Evolutionary conservation across 1,140 invertebrate genomes (phyloP), one percentile per base, ranked within the genome.

Genomic region (Apis cerana): DNA sequence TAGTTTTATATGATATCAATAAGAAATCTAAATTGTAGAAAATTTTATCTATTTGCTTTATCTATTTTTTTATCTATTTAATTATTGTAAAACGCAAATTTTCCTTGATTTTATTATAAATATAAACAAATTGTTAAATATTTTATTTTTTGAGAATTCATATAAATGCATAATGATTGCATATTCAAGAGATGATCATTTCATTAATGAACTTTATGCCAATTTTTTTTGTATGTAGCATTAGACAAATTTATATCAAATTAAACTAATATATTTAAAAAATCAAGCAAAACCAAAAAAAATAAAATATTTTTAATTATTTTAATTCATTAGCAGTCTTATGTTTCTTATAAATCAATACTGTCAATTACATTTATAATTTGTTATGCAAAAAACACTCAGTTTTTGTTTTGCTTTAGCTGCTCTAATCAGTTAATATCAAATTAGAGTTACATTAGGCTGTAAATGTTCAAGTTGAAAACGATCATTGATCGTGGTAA

Each of bases 381-480:
- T 48, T 17, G 2, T 67, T 43, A 67, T 67, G 19, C 27, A 43
- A 43, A 67, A 48, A 12, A 7, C n/a, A 71, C 1, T 70, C 9
- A 21, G 19, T 70, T 70, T 23, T 10, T 56, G 1, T 56, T 7
- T 56, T 11, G 1, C 9, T 10, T 64, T 64, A 64, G 4, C 33
- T 2, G 4, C 5, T 23, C 11, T 17, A 2, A 71, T 48, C 11
- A 15, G 10, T 5, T 33, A 52, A 1, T 21, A 83, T 79, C n/a
- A 69, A 71, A 86, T 50, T 33, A 86, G 12, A 17, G 58, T 78
- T 33, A 88, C 83, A 10, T 83, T 82, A 10, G 88, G 89, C 58
- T 65, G 80, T 19, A 70, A 21, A 19, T 56, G 27, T 9, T 88
- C 77, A 12, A 80, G 17, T 43, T 17, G 17, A 27, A 85, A 58